Percentiles rank a stretch among this genome's conserved stretches.
Conservation (phyloP, 2,113 vertebrate species). For the Cryptomyrus ogoouensis region DNA sequence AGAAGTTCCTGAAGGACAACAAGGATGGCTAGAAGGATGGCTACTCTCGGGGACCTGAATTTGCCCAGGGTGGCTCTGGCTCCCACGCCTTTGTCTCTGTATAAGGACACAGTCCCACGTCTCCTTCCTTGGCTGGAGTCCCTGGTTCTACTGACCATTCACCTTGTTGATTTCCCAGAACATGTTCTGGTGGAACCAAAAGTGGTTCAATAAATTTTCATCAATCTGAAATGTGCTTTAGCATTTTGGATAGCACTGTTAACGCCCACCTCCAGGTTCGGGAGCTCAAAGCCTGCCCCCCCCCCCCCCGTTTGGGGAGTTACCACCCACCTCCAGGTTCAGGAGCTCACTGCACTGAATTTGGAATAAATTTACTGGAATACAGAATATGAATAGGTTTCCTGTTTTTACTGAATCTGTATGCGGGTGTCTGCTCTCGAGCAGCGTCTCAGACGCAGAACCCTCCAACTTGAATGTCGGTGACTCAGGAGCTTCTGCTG, state of each 20-base stretch:
- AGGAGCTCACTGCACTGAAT: neutral
- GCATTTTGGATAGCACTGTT: neutral
- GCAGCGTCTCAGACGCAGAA: neutral
- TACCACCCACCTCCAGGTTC: neutral
- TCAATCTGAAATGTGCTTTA: neutral
- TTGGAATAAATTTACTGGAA: neutral
- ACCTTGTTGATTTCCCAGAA: neutral
- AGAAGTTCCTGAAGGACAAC: conserved; percentile 78
- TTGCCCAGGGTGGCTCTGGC: neutral
- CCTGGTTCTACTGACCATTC: neutral
- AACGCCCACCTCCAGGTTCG: neutral
- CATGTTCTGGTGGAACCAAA: neutral
- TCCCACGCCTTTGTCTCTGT: neutral
- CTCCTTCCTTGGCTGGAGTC: neutral
- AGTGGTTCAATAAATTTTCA: neutral
- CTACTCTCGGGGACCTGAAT: conserved; percentile 28
- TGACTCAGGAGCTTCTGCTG: no score
- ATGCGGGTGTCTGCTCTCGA: neutral
- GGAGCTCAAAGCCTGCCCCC: neutral
- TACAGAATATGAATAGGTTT: neutral
- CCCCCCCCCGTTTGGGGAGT: neutral
- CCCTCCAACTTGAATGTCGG: neutral
- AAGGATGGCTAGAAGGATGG: conserved; percentile 63
- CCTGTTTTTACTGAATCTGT: neutral
- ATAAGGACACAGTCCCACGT: neutral